Conservation (phyloP, 2,113 vertebrate genomes). For the Solenodon paradoxus region DNA sequence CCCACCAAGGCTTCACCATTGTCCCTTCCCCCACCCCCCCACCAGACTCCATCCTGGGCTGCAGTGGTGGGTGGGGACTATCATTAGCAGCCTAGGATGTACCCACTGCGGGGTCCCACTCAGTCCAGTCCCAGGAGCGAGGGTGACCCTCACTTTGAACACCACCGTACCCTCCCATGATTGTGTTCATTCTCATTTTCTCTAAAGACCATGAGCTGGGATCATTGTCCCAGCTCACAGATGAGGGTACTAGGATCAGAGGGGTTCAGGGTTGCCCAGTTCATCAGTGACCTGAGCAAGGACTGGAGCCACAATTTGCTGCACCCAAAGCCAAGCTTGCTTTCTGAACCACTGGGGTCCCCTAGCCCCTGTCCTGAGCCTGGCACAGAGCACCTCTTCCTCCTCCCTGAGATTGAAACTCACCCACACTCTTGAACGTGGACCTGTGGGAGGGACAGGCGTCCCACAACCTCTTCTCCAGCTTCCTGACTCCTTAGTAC, state of each 20-base stretch:
- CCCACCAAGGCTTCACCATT: background rate
- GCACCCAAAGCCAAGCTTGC: background rate
- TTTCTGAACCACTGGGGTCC: background rate
- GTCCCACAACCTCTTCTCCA: background rate
- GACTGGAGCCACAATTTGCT: background rate
- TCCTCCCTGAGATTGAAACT: background rate
- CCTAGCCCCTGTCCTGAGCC: background rate
- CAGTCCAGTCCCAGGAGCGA: background rate
- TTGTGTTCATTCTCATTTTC: background rate
- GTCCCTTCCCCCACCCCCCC: too few species aligned
- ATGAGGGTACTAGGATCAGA: background rate
- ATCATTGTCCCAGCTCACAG: background rate
- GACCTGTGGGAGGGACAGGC: background rate
- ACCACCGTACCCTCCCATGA: accelerated
- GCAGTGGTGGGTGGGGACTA: background rate
- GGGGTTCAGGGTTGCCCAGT: background rate
- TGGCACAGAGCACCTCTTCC: background rate
- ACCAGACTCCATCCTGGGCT: background rate
- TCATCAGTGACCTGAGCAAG: background rate
- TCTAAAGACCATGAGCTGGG: background rate
- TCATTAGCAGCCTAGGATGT: too few species aligned
- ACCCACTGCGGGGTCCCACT: too few species aligned
- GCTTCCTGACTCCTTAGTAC: background rate
- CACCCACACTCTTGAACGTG: background rate
- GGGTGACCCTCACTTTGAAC: background rate